Percentiles rank a stretch among this genome's conserved stretches.
Conservation (phyloP, 2,888 invertebrate genomes). For the Pegoplata infirma region DNA sequence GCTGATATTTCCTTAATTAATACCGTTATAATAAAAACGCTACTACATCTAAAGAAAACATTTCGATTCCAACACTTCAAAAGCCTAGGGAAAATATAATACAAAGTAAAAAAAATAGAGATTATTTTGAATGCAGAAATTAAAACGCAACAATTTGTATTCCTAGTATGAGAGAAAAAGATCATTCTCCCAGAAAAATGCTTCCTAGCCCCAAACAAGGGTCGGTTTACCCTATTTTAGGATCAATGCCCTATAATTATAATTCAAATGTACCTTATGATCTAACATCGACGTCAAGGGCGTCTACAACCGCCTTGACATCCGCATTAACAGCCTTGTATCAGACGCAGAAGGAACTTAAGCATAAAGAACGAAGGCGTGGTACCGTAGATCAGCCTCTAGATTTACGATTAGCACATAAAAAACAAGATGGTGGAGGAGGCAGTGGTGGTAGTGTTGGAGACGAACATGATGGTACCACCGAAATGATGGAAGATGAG, state of each 20-base stretch:
- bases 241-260: conserved; percentile 79
- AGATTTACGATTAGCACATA: conserved; percentile 91
- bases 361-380: conserved; percentile 71
- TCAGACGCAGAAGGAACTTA: conserved; percentile 67
- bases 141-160: conserved; percentile 26
- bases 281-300: conserved; percentile 78
- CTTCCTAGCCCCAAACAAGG: conserved; percentile 87
- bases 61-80: no score
- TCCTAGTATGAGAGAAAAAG: conserved; percentile 88
- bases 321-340: conserved; percentile 70
- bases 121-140: conserved; percentile 51
- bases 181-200: conserved; percentile 94
- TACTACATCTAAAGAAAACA: no score
- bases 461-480: conserved; percentile 40
- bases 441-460: conserved; percentile 33
- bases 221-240: conserved; percentile 84
- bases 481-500: conserved; percentile 83
- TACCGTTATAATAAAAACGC: background rate
- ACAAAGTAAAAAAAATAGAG: background rate
- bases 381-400: conserved; percentile 86
- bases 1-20: background rate
- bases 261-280: conserved; percentile 84
- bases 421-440: conserved; percentile 80
- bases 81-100: background rate
- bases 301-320: conserved; percentile 69